A percentile compares a stretch with the other conserved stretches of the same genome.
These are phyloP conservation scores for Isotomurus palustris DNA, from an alignment of 2,888 invertebrate species.

Conservation along the genomic window DNA sequence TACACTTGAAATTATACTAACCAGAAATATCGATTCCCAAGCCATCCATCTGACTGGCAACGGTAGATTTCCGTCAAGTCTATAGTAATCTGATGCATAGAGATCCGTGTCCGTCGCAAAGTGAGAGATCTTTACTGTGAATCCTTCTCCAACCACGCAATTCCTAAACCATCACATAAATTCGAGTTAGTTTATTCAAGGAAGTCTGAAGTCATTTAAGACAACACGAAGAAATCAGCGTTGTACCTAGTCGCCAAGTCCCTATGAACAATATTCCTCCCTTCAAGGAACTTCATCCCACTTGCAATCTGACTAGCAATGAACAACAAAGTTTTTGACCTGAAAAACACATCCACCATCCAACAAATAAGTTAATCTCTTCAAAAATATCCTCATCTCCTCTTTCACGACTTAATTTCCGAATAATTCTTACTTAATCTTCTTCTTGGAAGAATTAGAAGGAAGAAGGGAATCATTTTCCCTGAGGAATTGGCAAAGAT, in stretches of 20 bases:
- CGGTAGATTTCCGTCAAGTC: slow-evolving; percentile 67
- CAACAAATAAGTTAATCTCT: not conserved
- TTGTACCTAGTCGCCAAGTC: slow-evolving; percentile 76
- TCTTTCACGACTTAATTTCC: not conserved
- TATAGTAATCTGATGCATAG: slow-evolving; percentile 75
- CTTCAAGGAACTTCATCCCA: slow-evolving; percentile 84
- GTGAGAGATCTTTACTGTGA: slow-evolving; percentile 76
- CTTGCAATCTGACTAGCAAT: slow-evolving; percentile 80
- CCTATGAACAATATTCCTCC: slow-evolving; percentile 82
- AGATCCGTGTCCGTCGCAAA: slow-evolving; percentile 78
- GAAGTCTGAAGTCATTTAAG: too few species aligned
- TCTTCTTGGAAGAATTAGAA: slow-evolving; percentile 39
- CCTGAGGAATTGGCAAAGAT: slow-evolving; percentile 66
- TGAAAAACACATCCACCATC: slow-evolving; percentile 10
- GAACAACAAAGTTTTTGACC: slow-evolving; percentile 62
- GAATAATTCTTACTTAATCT: slow-evolving; percentile 34
- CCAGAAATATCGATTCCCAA: slow-evolving; percentile 75
- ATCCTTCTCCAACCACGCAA: slow-evolving; percentile 76
- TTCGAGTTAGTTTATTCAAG: too few species aligned
- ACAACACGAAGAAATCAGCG: not conserved
- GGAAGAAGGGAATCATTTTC: slow-evolving; percentile 49
- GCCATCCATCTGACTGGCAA: slow-evolving; percentile 80
- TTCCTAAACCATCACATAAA: slow-evolving; percentile 62
- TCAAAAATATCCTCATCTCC: not conserved
- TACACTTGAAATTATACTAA: slow-evolving; percentile 49